Percentiles rank a stretch among this genome's conserved stretches.
Conservation (phyloP, 2,797 vertebrate genomes). For the Sebastes steindachneri region DNA sequence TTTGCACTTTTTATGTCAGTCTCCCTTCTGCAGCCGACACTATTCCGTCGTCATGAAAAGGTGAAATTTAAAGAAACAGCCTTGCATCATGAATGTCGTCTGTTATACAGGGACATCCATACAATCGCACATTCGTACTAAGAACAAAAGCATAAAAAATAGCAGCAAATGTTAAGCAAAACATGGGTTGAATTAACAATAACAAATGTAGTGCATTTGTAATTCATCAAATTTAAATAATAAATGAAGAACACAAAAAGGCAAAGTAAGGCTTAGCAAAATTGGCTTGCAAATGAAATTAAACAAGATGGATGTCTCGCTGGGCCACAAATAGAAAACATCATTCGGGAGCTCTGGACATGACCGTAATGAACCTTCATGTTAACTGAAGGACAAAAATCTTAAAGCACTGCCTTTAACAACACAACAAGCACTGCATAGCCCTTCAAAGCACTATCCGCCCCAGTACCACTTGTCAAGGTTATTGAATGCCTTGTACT, state of each 20-base stretch:
- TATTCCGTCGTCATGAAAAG: slow-evolving; percentile 11
- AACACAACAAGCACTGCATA: slow-evolving; percentile 45
- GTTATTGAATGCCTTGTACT: slow-evolving; percentile 94
- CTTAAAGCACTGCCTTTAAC: slow-evolving; percentile 62
- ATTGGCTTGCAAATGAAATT: slow-evolving; percentile 34
- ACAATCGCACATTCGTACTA: slow-evolving; percentile 32
- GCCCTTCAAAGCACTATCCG: slow-evolving; percentile 69
- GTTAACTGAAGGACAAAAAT: slow-evolving; percentile 53
- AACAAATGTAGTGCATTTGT: slow-evolving; percentile 56
- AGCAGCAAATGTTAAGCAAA: slow-evolving; percentile 69
- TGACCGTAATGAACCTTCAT: slow-evolving; percentile 47
- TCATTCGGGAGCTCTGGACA: slow-evolving; percentile 31
- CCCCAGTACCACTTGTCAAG: slow-evolving; percentile 99
- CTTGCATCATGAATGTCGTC: slow-evolving; percentile 18
- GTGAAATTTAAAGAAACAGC: slow-evolving; percentile 1
- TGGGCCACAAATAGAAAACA: slow-evolving; percentile 44
- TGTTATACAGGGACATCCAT: slow-evolving; percentile 17
- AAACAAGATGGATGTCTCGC: slow-evolving; percentile 34
- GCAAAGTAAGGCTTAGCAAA: slow-evolving; percentile 70
- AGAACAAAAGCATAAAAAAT: slow-evolving; percentile 26
- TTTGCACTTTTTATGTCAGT: slow-evolving; percentile 57
- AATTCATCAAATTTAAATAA: slow-evolving; percentile 39
- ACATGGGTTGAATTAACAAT: slow-evolving; percentile 34
- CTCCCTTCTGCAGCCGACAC: slow-evolving; percentile 25
- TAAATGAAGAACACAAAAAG: slow-evolving; percentile 43